These are phyloP conservation scores for Benitochromis conjunctus DNA, from an alignment of 2,113 vertebrate genomes.

Conservation along the genomic window DNA sequence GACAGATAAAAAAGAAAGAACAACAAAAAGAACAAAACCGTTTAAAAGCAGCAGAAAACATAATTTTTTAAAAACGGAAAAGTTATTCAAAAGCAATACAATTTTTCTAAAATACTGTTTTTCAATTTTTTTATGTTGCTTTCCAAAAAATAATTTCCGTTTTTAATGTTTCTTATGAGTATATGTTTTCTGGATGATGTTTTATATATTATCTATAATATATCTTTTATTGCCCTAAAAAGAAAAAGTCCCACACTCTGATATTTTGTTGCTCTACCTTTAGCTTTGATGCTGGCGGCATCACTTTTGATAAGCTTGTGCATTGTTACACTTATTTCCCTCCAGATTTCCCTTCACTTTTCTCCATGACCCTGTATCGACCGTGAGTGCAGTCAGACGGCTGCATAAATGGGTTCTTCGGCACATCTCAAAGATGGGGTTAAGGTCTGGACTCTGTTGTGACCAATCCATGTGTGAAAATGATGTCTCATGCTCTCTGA, in stretches of 20 bases:
- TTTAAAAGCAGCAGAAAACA: background rate
- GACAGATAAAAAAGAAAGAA: background rate
- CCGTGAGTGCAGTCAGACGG: background rate
- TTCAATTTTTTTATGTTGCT: background rate
- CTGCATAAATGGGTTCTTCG: background rate
- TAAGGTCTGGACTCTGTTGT: background rate
- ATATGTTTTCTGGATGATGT: background rate
- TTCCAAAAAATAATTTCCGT: background rate
- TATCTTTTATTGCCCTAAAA: background rate
- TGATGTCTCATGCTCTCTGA: background rate
- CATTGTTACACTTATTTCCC: background rate
- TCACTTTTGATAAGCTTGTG: background rate
- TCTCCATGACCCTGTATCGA: background rate
- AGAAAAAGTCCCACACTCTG: background rate
- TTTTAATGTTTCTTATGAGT: background rate
- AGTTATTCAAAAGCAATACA: background rate
- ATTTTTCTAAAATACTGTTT: background rate
- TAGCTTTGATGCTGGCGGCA: background rate
- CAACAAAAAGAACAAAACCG: background rate
- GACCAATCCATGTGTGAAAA: background rate
- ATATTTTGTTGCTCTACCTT: background rate
- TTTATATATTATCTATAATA: background rate
- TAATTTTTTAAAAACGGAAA: background rate
- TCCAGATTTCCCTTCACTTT: background rate
- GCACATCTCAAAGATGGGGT: background rate